Percentiles rank a stretch among this genome's conserved stretches.
Conservation (phyloP, 1,140 invertebrate genomes). For the Dolichoris vasculosae region DNA sequence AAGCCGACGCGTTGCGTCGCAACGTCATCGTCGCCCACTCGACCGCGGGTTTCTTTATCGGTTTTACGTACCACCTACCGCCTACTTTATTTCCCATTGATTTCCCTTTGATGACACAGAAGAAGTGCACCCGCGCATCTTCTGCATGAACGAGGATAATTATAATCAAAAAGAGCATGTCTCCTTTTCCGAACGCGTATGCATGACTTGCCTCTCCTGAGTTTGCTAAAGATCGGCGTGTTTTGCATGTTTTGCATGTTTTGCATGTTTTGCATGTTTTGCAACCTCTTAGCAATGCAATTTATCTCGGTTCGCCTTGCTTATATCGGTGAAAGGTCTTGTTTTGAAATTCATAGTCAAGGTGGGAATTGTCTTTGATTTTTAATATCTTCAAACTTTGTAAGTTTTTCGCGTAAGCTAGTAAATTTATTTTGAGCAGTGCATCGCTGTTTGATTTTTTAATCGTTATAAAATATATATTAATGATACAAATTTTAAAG, state of each 20-base stretch:
- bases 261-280: too few species aligned
- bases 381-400: not conserved
- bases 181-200: not conserved
- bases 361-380: not conserved
- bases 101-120: slow-evolving; percentile 37
- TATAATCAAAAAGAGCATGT: not conserved
- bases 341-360: not conserved
- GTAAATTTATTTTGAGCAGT: not conserved
- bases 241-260: too few species aligned
- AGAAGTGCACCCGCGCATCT: not conserved
- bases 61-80: not conserved
- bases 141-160: slow-evolving; percentile 16
- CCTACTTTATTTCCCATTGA: not conserved
- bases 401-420: not conserved
- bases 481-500: too few species aligned
- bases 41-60: slow-evolving; percentile 13
- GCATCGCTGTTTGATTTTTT: not conserved
- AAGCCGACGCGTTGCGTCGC: not conserved
- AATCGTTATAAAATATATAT: too few species aligned
- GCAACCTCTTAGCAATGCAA: not conserved
- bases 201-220: not conserved
- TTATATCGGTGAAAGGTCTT: not conserved
- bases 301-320: not conserved
- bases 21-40: slow-evolving; percentile 29
- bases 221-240: not conserved